Evolutionary conservation across 2,797 vertebrate genomes (phyloP).

Genomic region (Peromyscus attwateri): DNA sequence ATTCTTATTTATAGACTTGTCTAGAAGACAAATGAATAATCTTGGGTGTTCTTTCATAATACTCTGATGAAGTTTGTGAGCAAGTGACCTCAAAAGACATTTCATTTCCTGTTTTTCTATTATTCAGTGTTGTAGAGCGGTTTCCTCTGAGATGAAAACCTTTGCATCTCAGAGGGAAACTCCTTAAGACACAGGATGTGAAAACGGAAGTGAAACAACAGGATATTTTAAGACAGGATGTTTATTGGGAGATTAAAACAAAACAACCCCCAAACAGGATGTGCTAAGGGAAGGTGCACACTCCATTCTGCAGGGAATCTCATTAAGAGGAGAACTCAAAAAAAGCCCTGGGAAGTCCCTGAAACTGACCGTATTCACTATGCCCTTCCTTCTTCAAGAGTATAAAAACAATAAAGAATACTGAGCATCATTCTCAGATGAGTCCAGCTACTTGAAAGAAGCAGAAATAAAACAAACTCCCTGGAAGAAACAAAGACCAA

Average conservation of each 20-base stretch:
- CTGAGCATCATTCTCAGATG: background rate
- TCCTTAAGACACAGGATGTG: background rate
- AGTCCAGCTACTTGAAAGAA: background rate
- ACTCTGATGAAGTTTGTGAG: slow-evolving; percentile 43
- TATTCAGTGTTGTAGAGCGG: background rate
- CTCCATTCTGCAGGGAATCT: background rate
- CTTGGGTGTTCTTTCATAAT: background rate
- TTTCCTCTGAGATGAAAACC: background rate
- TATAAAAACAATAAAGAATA: background rate
- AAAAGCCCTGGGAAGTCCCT: background rate
- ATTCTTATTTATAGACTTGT: slow-evolving; percentile 12
- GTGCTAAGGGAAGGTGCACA: background rate
- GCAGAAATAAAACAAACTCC: background rate
- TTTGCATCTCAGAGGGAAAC: background rate
- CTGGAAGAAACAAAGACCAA: background rate
- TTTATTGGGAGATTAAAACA: background rate
- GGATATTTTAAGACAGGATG: background rate
- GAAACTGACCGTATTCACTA: background rate
- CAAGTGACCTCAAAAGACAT: background rate
- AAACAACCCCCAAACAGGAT: background rate
- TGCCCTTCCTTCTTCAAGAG: background rate
- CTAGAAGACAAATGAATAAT: slow-evolving; percentile 46
- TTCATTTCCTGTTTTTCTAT: slow-evolving; percentile 22
- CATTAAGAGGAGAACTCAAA: background rate
- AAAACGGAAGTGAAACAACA: background rate